Conservation (phyloP, 1,140 invertebrate genomes). For the Ectropis grisescens region DNA sequence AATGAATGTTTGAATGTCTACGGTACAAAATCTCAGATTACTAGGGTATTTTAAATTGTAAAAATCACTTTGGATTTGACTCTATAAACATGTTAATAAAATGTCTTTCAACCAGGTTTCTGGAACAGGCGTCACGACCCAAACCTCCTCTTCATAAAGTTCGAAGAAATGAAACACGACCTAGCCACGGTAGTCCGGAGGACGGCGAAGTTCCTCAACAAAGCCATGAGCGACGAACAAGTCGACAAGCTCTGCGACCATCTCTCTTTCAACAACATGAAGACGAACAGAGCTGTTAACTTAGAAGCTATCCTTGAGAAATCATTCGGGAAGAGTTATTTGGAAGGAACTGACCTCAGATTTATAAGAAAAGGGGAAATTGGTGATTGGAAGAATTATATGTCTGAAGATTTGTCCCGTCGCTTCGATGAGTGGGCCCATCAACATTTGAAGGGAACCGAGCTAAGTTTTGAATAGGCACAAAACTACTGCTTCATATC, state of each 20-base stretch:
- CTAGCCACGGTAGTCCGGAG: constrained; percentile 73
- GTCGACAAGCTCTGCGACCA: constrained; percentile 78
- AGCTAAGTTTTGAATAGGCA: constrained; percentile 74
- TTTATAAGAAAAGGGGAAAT: constrained; percentile 87
- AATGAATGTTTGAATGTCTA: no score
- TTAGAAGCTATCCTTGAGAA: constrained; percentile 74
- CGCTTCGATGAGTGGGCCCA: constrained; percentile 84
- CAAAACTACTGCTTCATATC: no score
- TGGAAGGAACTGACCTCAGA: constrained; percentile 70
- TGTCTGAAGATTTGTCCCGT: constrained; percentile 77
- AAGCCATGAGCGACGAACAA: constrained; percentile 75
- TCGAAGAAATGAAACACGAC: constrained; percentile 88
- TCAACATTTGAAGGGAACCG: constrained; percentile 75
- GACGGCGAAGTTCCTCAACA: constrained; percentile 82
- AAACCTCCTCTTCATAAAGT: constrained; percentile 86
- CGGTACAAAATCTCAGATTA: no score
- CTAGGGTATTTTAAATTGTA: no score
- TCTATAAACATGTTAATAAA: no score
- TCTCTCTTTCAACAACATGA: constrained; percentile 86
- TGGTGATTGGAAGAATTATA: constrained; percentile 88
- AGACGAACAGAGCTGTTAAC: constrained; percentile 83
- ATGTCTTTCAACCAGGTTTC: no score
- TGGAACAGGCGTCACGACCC: constrained; percentile 82
- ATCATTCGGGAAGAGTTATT: constrained; percentile 60
- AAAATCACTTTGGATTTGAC: no score